A percentile compares a stretch with the other conserved stretches of the same genome.
Evolutionary conservation across 2,113 vertebrate species (phyloP).

Genomic region (Rhombomys opimus): DNA sequence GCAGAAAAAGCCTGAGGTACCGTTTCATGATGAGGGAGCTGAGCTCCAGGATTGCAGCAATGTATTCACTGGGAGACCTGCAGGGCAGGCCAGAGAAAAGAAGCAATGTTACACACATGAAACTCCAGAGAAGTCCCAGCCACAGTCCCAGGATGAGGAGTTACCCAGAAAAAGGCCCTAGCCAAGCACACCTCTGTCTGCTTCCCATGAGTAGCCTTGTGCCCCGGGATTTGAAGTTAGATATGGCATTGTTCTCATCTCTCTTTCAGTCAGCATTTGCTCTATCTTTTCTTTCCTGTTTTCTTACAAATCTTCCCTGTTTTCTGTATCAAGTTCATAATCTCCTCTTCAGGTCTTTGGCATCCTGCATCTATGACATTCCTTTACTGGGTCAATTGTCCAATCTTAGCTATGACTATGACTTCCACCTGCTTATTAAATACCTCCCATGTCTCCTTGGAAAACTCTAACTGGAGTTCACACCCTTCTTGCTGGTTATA

Average conservation of each 20-base stretch:
- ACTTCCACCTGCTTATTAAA: background rate
- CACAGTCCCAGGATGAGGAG: background rate
- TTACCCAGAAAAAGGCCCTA: background rate
- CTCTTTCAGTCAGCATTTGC: background rate
- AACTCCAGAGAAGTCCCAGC: background rate
- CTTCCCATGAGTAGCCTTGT: too few species aligned
- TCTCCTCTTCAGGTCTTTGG: background rate
- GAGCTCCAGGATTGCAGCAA: background rate
- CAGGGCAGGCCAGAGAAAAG: background rate
- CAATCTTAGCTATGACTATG: background rate
- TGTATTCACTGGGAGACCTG: background rate
- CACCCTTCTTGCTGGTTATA: background rate
- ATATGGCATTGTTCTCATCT: too few species aligned
- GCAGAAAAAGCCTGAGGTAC: slow-evolving; percentile 77
- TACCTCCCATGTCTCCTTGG: background rate
- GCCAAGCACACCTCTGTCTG: background rate
- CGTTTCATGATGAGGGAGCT: slow-evolving; percentile 85
- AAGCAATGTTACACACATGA: background rate
- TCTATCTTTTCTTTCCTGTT: background rate
- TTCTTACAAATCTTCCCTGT: background rate
- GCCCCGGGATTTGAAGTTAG: background rate
- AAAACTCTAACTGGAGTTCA: background rate
- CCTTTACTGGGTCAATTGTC: background rate
- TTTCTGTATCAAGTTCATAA: background rate
- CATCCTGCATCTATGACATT: background rate